Conservation (phyloP, 2,113 vertebrate genomes). For the Chunga burmeisteri region DNA sequence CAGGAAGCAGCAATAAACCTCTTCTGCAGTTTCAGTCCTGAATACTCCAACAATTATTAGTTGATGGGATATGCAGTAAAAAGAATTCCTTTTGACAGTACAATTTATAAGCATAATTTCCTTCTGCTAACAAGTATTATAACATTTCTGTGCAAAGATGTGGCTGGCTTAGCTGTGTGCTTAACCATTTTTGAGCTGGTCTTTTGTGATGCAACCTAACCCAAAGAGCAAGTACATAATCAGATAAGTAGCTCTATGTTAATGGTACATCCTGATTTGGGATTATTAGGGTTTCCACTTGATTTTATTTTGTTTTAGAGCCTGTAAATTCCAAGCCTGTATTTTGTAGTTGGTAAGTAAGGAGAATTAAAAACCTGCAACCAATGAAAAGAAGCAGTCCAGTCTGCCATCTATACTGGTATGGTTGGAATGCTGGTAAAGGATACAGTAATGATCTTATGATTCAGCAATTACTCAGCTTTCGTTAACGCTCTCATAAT, state of each 20-base stretch:
- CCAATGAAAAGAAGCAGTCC: not conserved
- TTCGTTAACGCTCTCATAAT: not conserved
- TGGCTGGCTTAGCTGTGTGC: not conserved
- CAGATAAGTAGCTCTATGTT: not conserved
- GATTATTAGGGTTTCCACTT: not conserved
- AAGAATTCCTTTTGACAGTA: not conserved
- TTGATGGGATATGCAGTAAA: not conserved
- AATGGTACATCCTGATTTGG: not conserved
- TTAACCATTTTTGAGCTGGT: not conserved
- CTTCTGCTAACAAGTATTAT: not conserved
- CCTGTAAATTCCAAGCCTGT: not conserved
- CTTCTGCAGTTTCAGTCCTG: not conserved
- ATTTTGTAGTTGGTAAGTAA: not conserved
- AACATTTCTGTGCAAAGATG: conserved; percentile 8
- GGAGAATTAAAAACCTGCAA: not conserved
- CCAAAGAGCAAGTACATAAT: not conserved
- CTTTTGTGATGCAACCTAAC: not conserved
- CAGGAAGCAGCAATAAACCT: conserved; percentile 2
- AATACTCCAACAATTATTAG: not conserved
- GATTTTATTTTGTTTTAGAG: not conserved
- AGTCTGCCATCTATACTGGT: not conserved
- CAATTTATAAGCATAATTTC: conserved; percentile 19
- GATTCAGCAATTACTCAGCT: conserved; percentile 1
- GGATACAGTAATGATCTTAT: not conserved
- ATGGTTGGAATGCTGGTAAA: conserved; percentile 22